Conservation (phyloP, 1,140 invertebrate species). For the Cheumatopsyche charites region DNA sequence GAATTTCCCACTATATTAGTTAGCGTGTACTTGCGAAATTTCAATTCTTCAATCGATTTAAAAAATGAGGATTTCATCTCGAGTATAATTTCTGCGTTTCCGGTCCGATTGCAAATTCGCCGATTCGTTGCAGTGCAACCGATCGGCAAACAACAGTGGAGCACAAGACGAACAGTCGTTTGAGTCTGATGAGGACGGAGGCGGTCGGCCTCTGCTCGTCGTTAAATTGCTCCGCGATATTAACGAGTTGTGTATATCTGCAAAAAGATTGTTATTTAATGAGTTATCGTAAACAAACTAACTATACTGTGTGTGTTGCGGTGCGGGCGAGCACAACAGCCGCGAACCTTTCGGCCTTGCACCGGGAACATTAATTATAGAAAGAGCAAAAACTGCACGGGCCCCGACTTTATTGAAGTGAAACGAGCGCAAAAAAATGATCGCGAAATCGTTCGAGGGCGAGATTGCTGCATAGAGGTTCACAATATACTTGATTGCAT, state of each 20-base stretch:
- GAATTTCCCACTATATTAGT: no score
- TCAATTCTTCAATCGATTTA: no score
- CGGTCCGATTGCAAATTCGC: neutral
- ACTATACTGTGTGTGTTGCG: neutral
- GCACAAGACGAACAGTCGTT: no score
- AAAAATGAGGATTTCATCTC: no score
- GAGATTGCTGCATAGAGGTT: neutral
- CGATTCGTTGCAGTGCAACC: no score
- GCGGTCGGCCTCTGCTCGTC: neutral
- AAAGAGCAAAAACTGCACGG: neutral
- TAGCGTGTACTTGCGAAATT: no score
- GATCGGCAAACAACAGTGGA: no score
- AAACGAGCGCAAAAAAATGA: constrained; percentile 15
- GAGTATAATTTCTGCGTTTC: neutral
- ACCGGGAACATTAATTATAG: constrained; percentile 10
- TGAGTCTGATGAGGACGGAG: no score
- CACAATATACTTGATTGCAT: constrained; percentile 12
- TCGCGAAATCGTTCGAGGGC: neutral
- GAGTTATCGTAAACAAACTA: constrained; percentile 19
- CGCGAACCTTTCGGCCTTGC: neutral
- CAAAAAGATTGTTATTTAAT: constrained; percentile 24
- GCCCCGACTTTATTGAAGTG: neutral
- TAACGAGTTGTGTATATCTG: neutral
- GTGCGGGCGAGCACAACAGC: neutral
- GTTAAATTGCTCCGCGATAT: constrained; percentile 1